Percentiles rank a stretch among this genome's conserved stretches.
Conservation (phyloP, 2,797 vertebrate species). For the Iguana delicatissima region DNA sequence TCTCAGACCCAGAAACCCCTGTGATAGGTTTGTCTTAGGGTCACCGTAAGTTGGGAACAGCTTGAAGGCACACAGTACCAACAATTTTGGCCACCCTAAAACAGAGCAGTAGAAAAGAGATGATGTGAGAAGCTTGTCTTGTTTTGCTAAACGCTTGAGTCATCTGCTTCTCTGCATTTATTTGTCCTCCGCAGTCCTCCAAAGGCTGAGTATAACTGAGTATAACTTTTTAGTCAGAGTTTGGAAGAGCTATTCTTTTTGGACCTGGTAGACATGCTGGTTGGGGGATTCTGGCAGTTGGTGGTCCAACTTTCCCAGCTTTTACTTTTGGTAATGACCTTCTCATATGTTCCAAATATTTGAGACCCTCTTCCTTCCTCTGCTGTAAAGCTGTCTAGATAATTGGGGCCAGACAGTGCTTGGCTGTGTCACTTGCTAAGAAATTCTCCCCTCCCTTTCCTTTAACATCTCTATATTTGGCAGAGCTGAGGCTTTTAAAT, state of each 20-base stretch:
- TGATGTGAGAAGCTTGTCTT: neutral
- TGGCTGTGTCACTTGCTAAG: slow-evolving; percentile 10
- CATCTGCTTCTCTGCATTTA: no score
- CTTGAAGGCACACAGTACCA: no score
- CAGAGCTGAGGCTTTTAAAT: slow-evolving; percentile 2
- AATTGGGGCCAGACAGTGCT: slow-evolving; percentile 31
- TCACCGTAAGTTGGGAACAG: no score
- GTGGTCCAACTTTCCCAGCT: no score
- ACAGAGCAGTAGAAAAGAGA: neutral
- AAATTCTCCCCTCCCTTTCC: neutral
- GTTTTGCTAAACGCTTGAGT: neutral
- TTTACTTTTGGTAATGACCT: no score
- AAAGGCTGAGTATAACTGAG: neutral
- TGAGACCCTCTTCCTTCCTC: slow-evolving; percentile 1
- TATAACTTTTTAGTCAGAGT: neutral
- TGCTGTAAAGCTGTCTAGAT: slow-evolving; percentile 11
- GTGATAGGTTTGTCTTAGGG: no score
- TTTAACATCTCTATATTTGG: neutral
- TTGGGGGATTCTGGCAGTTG: no score
- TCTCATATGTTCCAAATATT: neutral
- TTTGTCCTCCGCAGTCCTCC: neutral
- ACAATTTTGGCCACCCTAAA: neutral
- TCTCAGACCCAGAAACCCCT: no score
- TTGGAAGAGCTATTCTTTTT: no score
- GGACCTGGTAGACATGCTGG: no score